phyloP scores from a whole-genome alignment of 2,797 vertebrate genomes.

The Sciurus carolinensis region DNA sequence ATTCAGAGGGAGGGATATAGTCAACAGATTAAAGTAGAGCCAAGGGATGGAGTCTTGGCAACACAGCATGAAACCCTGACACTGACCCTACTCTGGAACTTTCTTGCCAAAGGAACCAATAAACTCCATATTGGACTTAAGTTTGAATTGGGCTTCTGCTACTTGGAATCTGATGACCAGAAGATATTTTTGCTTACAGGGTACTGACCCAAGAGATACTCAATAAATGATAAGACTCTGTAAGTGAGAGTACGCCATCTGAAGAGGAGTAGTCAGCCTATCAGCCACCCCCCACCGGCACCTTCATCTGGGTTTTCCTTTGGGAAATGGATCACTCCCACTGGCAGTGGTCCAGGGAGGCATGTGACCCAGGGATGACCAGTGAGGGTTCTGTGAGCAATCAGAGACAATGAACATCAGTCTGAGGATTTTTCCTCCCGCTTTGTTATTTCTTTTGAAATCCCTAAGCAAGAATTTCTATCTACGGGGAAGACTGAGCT shows the following conservation, averaged over 20 bases:
- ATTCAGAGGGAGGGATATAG: neutral
- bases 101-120: conserved; percentile 26
- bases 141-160: neutral
- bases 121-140: neutral
- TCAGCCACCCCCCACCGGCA: neutral
- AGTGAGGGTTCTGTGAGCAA: neutral
- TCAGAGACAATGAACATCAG: neutral
- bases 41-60: neutral
- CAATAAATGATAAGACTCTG: neutral
- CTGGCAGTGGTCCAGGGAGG: neutral
- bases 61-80: neutral
- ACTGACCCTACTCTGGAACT: neutral
- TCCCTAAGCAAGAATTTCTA: neutral
- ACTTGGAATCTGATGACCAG: neutral
- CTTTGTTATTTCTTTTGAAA: conserved; percentile 38
- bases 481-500: neutral
- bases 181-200: neutral
- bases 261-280: neutral
- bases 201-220: neutral
- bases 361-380: neutral
- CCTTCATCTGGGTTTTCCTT: neutral
- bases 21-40: neutral
- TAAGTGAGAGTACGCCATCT: no score
- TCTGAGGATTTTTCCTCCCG: neutral
- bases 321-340: neutral